phyloP scores from a whole-genome alignment of 2,888 invertebrate species.

The Liposcelis brunnea region DNA sequence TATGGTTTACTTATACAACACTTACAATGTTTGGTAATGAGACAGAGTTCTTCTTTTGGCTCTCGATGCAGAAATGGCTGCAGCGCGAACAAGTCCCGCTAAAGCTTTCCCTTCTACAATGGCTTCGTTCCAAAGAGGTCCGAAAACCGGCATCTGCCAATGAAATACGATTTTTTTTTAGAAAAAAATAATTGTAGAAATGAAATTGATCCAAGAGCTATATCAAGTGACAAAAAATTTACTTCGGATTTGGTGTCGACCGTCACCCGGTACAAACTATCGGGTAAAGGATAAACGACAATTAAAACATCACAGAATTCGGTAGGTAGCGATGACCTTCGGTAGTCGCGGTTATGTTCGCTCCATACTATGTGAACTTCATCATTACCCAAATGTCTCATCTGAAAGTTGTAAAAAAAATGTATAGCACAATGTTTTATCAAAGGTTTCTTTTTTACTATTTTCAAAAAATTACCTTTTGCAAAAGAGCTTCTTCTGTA shows the following conservation, averaged over 20 bases:
- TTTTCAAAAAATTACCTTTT: slow-evolving; percentile 42
- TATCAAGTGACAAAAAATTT: slow-evolving; percentile 20
- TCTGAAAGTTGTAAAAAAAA: slow-evolving; percentile 41
- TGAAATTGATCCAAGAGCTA: slow-evolving; percentile 4
- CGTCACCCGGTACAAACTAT: slow-evolving; percentile 72
- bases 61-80: slow-evolving; percentile 82
- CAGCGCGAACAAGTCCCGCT: slow-evolving; percentile 73
- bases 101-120: slow-evolving; percentile 52
- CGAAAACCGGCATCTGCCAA: slow-evolving; percentile 70
- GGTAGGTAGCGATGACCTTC: slow-evolving; percentile 91
- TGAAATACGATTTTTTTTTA: no score
- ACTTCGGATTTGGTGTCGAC: slow-evolving; percentile 76
- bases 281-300: slow-evolving; percentile 77
- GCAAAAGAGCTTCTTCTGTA: slow-evolving; percentile 68
- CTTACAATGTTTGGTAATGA: slow-evolving; percentile 80
- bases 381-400: slow-evolving; percentile 91
- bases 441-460: not conserved
- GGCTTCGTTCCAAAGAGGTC: slow-evolving; percentile 88
- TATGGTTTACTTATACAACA: no score
- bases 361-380: slow-evolving; percentile 99
- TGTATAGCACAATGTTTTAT: not conserved
- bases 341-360: slow-evolving; percentile 88
- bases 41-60: slow-evolving; percentile 78
- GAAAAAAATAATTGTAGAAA: slow-evolving; percentile 9
- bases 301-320: slow-evolving; percentile 98